Base-by-base conservation (phyloP, 1,140 invertebrate species). In the Caenorhabditis remanei region DNA sequence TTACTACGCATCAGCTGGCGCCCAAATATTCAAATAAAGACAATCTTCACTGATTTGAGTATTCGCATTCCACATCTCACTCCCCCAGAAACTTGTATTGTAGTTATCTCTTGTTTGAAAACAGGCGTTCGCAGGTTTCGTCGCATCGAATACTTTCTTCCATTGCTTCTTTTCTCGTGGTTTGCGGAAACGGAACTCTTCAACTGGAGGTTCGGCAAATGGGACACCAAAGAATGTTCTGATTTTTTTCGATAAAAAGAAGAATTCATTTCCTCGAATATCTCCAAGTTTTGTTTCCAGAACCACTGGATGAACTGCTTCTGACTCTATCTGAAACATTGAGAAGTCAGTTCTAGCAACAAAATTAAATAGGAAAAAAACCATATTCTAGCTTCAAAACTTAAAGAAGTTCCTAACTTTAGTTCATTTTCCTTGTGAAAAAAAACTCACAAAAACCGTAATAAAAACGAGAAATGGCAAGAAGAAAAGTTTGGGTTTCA, bases 41-140 rank as follows among this genome's bases (percentile, higher is more conserved):
- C 91, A 92, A 56, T 92, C 91, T 87, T 92, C 91, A 19, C 85
- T 86, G 9, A 89, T 90, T 21, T 85, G 87, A 7, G 90, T 91
- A 65, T 92, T 91, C 16, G 92, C 90, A 88, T 93, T 93, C 93
- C 93, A 93, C 93, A 93, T 93, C 84, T 92, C 89, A 43, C 89
- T 86, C 14, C 93, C 93, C 90, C 89, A 89, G 85, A 93, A 93
- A 13, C 89, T 89, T 32, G 91, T 90, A 83, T 92, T 92, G 14
- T 79, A 79, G n/a, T 79, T 79, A 50, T 79, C 71, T 83, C 92
- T 92, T 16, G 88, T 90, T 87, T 87, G 83, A 88, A 86, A 90
- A 82, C 91, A 92, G 46, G 91, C 90, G 16, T 91, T 90, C 7
- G 91, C 55, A 1, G 90, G 86, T 32, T 48, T 87, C 43, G 79